Evolutionary conservation across 2,113 vertebrate genomes (phyloP).

Genomic region (Amblyornis subalaris): DNA sequence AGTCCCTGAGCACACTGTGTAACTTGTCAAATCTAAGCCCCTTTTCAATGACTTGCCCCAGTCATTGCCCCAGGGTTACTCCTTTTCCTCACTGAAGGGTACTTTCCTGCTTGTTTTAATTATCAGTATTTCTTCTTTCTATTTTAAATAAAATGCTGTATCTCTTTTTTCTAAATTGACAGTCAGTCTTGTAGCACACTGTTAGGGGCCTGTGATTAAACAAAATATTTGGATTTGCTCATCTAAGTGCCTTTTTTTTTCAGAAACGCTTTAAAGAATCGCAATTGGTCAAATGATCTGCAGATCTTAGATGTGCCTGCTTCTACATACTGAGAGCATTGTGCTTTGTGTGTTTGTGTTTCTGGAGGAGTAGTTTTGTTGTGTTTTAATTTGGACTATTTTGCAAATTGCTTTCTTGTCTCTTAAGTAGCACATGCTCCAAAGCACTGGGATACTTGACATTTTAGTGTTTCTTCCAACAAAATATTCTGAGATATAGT

Average conservation of each 20-base stretch:
- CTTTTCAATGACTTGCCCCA: neutral
- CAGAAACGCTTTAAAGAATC: neutral
- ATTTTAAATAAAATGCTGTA: neutral
- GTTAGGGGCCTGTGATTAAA: neutral
- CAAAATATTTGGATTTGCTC: conserved; percentile 15
- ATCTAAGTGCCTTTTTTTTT: neutral
- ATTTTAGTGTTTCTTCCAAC: neutral
- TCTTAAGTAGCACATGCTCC: neutral
- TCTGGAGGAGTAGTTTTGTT: neutral
- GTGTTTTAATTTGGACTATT: neutral
- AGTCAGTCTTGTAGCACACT: neutral
- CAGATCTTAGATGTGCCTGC: neutral
- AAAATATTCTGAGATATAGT: neutral
- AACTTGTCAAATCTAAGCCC: neutral
- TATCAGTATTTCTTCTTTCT: neutral
- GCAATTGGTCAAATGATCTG: neutral
- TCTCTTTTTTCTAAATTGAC: neutral
- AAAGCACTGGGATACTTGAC: neutral
- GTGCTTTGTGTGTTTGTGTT: neutral
- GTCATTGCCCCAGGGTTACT: neutral
- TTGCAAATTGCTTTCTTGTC: neutral
- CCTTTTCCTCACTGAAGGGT: neutral
- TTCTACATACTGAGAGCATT: neutral
- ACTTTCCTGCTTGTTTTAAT: neutral
- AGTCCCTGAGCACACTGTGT: neutral